Base-by-base conservation (phyloP, 1,140 invertebrate genomes). In the Trachymyrmex septentrionalis region DNA sequence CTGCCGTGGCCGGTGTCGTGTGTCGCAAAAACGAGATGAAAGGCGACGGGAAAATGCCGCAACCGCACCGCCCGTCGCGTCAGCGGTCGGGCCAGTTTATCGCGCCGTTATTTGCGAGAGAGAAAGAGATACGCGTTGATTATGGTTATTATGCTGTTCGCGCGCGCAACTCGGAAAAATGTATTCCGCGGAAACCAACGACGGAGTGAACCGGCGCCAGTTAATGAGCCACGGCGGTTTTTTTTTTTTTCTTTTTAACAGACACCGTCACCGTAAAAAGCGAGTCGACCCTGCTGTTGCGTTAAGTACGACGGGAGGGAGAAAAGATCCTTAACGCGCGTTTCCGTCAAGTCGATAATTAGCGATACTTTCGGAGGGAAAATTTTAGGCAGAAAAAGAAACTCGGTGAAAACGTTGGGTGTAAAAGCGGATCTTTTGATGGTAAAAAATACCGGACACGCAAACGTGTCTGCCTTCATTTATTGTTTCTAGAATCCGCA, bases 131-230 rank as follows among this genome's bases (percentile, higher is more conserved):
- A 63, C 38, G 19, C 81, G 72, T 90, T 90, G 86, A 90, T 90
- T 90, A 90, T 77, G 89, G 86, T 87, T 89, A 89, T 89, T 89
- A 69, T 86, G 61, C 34, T 48, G 55, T 69, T 80, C 53, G 53
- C 80, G 66, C 75, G 71, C 69, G 27, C 16, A 14, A n/a, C 21
- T 1, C 30, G 82, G 55, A 88, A 88, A 85, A 90, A 90, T 88
- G 67, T 86, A 50, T 76, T 76, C 59, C 30, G 2, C 24, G 53
- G 66, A 72, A 89, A 87, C 53, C 85, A 2, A n/a, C n/a, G 30
- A 38, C 59, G 57, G 59, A 67, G 53, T 72, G 59, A 50, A 67
- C 69, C 55, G 76, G 86, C 86, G 86, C 77, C 71, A 80, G 63
- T 90, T 90, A 90, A 90, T 76, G 86, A 90, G 88, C 61, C 86